These are phyloP conservation scores for Zaprionus lachaisei DNA, from an alignment of 1,140 invertebrate genomes.

Conservation along the genomic window DNA sequence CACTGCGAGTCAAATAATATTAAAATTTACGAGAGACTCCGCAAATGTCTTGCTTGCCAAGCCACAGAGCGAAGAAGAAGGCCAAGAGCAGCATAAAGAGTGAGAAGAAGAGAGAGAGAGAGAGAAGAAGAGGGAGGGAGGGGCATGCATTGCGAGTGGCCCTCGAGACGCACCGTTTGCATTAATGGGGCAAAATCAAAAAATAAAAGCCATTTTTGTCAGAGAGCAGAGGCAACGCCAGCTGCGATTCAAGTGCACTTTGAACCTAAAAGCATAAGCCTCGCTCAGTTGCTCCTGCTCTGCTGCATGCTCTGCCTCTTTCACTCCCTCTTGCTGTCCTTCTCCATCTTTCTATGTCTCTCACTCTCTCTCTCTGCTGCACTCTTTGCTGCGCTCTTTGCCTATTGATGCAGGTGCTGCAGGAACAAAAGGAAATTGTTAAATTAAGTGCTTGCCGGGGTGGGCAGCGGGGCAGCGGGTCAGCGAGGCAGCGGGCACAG, in stretches of 20 bases:
- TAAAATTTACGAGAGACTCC: conserved; percentile 63
- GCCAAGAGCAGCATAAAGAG: conserved; percentile 1
- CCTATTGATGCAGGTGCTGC: conserved; percentile 46
- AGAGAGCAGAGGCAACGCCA: conserved; percentile 19
- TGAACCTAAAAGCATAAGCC: conserved; percentile 78
- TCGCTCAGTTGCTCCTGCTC: conserved; percentile 18
- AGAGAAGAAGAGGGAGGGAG: not conserved
- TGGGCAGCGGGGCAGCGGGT: conserved; percentile 31
- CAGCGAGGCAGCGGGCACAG: too few species aligned
- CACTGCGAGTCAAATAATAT: conserved; percentile 64
- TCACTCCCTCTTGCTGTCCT: not conserved
- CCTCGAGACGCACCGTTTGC: conserved; percentile 68
- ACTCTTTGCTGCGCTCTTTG: not conserved
- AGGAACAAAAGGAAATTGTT: conserved; percentile 72
- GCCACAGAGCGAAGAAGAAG: not conserved
- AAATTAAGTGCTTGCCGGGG: conserved; percentile 68
- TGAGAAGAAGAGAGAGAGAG: not conserved
- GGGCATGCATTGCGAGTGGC: conserved; percentile 26
- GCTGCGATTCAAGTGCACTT: conserved; percentile 73
- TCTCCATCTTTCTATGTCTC: too few species aligned
- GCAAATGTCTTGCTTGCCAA: conserved; percentile 57
- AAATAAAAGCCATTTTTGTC: conserved; percentile 61
- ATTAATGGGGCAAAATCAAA: conserved; percentile 69
- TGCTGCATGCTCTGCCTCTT: not conserved
- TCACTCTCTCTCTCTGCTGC: not conserved